phyloP scores from a whole-genome alignment of 2,113 vertebrate genomes.

The Meleagris gallopavo region DNA sequence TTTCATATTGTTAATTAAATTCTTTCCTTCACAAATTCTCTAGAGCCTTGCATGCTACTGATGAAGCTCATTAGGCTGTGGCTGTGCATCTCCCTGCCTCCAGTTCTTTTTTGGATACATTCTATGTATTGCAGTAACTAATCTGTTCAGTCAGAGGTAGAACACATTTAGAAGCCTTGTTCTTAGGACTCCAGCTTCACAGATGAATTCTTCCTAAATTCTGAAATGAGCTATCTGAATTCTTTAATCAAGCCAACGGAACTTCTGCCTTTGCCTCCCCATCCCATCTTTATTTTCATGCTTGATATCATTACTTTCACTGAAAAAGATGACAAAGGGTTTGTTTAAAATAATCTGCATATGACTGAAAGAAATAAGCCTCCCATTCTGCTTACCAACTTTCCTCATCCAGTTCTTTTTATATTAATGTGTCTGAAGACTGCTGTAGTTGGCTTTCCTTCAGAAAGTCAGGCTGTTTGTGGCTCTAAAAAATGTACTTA shows the following conservation, averaged over 20 bases:
- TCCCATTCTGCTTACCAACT: neutral
- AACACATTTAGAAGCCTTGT: neutral
- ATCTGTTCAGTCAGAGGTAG: conserved; percentile 1
- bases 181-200: neutral
- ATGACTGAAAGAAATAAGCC: neutral
- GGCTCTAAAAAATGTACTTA: neutral
- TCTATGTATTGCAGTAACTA: neutral
- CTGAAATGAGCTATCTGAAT: neutral
- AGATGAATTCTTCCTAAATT: neutral
- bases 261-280: neutral
- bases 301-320: neutral
- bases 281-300: neutral
- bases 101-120: neutral
- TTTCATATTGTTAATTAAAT: conserved; percentile 52
- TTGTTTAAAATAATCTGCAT: neutral
- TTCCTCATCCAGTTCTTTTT: neutral
- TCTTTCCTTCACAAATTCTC: conserved; percentile 16
- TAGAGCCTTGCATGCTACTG: neutral
- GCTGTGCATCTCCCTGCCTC: neutral
- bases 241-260: neutral
- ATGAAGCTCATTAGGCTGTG: conserved; percentile 20
- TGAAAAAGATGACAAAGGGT: neutral
- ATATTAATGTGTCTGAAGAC: neutral
- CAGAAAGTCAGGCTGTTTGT: neutral
- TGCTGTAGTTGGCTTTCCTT: neutral